Percentiles rank a stretch among this genome's conserved stretches.
Conservation (phyloP, 1,140 invertebrate species). For the Myzus persicae region DNA sequence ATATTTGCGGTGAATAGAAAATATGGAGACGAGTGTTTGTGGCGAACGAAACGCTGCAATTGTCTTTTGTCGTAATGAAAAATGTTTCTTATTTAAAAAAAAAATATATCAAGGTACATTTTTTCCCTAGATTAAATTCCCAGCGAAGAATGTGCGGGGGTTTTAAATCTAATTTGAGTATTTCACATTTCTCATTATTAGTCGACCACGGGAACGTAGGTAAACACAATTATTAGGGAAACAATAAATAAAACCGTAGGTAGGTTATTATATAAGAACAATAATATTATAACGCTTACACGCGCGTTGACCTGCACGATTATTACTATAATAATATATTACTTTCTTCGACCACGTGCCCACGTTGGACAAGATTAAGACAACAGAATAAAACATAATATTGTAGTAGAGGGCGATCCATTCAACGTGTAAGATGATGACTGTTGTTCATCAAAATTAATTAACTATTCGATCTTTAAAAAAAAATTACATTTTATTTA, state of each 20-base stretch:
- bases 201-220: background rate
- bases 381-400: too few relatives aligned
- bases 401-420: too few relatives aligned
- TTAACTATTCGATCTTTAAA: too few relatives aligned
- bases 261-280: background rate
- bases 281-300: background rate
- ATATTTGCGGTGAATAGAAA: background rate
- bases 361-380: too few relatives aligned
- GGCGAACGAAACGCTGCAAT: background rate
- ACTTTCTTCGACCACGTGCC: too few relatives aligned
- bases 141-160: background rate
- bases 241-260: background rate
- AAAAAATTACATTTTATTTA: too few relatives aligned
- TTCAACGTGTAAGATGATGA: too few relatives aligned
- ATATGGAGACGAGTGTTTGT: background rate
- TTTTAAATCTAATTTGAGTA: constrained; percentile 11
- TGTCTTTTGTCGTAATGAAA: constrained; percentile 14
- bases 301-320: too few relatives aligned
- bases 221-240: background rate
- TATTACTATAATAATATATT: too few relatives aligned
- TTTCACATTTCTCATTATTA: background rate
- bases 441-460: too few relatives aligned
- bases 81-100: background rate
- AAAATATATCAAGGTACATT: background rate
- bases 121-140: background rate